Conservation (phyloP, 2,888 invertebrate species). For the Trisateles emortualis region DNA sequence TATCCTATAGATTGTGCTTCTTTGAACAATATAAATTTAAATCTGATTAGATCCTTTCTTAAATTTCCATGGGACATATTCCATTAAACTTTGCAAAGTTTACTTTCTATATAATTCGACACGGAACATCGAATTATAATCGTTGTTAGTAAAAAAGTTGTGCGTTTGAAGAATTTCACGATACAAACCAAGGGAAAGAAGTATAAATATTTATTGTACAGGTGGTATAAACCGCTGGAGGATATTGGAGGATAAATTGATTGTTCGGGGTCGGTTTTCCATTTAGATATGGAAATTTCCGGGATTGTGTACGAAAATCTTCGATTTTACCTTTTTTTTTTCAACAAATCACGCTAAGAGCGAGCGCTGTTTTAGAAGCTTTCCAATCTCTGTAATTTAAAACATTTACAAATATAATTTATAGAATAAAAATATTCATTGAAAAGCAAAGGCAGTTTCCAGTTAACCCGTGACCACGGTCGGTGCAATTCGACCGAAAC, state of each 20-base stretch:
- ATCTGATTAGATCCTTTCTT: neutral
- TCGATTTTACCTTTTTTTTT: conserved; percentile 80
- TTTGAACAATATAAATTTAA: neutral
- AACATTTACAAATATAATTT: conserved; percentile 10
- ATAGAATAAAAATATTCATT: neutral
- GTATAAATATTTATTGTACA: conserved; percentile 86
- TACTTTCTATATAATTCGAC: conserved; percentile 11
- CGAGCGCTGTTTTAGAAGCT: conserved; percentile 53
- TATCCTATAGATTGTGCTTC: too few species aligned
- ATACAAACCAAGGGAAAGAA: conserved; percentile 78
- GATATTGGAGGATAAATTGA: conserved; percentile 87
- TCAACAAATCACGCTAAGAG: conserved; percentile 79
- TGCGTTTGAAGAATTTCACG: conserved; percentile 57
- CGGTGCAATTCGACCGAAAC: too few species aligned
- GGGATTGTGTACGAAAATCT: conserved; percentile 85
- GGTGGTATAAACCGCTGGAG: conserved; percentile 86
- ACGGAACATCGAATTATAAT: conserved; percentile 31
- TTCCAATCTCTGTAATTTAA: conserved; percentile 54
- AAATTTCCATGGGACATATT: neutral
- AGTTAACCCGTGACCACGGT: too few species aligned
- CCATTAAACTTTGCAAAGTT: neutral
- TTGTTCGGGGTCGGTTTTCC: conserved; percentile 87
- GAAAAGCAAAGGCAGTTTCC: too few species aligned
- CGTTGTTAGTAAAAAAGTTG: conserved; percentile 49
- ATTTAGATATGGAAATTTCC: conserved; percentile 87